Evolutionary conservation across 1,140 invertebrate species (phyloP).

Genomic region (Drosophila yakuba): DNA sequence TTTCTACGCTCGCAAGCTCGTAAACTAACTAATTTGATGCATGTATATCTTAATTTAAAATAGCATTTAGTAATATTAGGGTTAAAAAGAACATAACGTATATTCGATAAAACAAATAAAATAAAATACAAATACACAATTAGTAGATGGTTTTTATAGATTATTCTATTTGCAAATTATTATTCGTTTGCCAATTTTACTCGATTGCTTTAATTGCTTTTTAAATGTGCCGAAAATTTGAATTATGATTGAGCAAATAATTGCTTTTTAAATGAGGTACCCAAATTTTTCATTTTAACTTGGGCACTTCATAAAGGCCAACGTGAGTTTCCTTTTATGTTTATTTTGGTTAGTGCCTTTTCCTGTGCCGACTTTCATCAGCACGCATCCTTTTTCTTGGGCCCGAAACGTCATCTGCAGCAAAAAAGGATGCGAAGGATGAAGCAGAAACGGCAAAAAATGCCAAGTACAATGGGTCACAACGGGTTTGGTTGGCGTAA

Average conservation of each 20-base stretch:
- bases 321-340: slow-evolving; percentile 41
- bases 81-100: no score
- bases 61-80: no score
- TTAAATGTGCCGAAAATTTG: background rate
- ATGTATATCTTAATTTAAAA: no score
- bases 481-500: background rate
- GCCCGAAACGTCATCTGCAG: slow-evolving; percentile 54
- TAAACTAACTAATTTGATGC: background rate
- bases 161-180: background rate
- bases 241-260: slow-evolving; percentile 28
- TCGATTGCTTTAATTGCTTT: no score
- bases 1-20: background rate
- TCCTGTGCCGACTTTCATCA: slow-evolving; percentile 14
- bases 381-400: slow-evolving; percentile 33
- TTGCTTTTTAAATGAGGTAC: slow-evolving; percentile 6
- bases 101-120: no score
- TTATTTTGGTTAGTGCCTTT: slow-evolving; percentile 27
- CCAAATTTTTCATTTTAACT: slow-evolving; percentile 12
- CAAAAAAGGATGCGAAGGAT: slow-evolving; percentile 26
- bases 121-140: no score
- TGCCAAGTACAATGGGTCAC: slow-evolving; percentile 29
- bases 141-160: no score
- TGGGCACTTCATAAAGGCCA: slow-evolving; percentile 23
- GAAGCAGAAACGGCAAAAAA: slow-evolving; percentile 5
- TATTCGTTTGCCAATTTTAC: background rate